Evolutionary conservation across 2,888 invertebrate genomes (phyloP), one percentile per base, ranked within the genome.

Genomic region (Watsonalla binaria): DNA sequence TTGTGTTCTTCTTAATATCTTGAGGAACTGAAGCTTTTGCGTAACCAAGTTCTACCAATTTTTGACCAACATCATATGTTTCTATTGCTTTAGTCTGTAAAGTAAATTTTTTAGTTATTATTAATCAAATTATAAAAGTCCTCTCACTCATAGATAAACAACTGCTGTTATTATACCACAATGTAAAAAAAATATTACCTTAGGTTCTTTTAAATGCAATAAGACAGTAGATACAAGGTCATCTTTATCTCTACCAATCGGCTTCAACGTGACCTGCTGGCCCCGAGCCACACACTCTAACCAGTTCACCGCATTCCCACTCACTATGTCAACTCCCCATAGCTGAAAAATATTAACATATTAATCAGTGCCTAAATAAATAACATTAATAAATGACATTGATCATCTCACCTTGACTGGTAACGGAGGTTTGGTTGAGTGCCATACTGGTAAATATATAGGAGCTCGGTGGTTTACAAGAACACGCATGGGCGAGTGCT

Each of bases 231-330:
- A 89, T 11, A 90, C 78, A 53, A 91, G 77, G 56, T 86, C 86
- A 62, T 91, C 86, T 13, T 86, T 84, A 15, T 87, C 86, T 69
- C 80, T 78, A 35, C 73, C 68, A 45, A 91, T 81, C 6, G 93
- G 92, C 60, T 91, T 84, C 50, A 92, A 71, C 39, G 86, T 90
- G 33, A 93, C 79, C 61, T 83, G 63, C 45, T 90, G 83, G 15
- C 87, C 92, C 62, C 77, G 86, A 8, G 92, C 91, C 47, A 93
- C 86, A 75, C 90, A 90, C 69, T 93, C 92, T 59, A 93, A 70
- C 93, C 93, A 93, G 65, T 87, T 92, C 5, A 92, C 78, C 53
- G 93, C 93, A 82, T 91, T 91, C 0, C 82, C 83, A 68, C 89
- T 89, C 5, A 81, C 86, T 59, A 91, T 72, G 39, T 91, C 88